Conservation (phyloP, 2,797 vertebrate genomes). For the Mormyrops attenuatus region DNA sequence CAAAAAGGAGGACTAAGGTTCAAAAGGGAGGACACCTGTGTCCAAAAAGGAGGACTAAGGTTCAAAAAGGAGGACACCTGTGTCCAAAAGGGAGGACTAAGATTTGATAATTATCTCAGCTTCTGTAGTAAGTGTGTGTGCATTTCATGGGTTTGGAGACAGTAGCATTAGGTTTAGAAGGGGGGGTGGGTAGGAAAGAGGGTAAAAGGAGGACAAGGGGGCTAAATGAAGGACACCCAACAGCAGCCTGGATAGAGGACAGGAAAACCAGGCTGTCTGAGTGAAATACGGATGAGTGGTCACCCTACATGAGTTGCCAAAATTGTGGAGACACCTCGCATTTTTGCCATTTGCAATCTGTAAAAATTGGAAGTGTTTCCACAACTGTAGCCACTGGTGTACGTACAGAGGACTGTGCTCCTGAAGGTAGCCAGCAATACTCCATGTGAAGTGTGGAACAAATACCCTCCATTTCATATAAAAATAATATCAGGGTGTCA, state of each 20-base stretch:
- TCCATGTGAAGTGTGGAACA: neutral
- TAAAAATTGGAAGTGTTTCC: neutral
- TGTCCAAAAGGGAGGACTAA: no score
- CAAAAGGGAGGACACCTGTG: no score
- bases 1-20: no score
- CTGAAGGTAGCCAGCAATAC: neutral
- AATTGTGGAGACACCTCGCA: neutral
- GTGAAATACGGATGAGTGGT: neutral
- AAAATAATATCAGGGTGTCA: neutral
- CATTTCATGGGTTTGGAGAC: neutral
- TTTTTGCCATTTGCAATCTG: neutral
- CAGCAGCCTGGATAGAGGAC: neutral
- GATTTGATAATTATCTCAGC: neutral
- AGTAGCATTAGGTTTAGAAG: neutral
- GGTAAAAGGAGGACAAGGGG: neutral
- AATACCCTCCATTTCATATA: neutral
- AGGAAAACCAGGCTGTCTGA: neutral
- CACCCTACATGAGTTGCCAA: neutral
- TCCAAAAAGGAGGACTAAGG: no score
- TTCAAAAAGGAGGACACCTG: no score
- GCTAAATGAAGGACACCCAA: neutral
- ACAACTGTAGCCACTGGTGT: neutral
- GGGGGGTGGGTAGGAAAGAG: neutral
- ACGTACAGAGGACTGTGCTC: neutral
- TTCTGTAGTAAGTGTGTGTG: neutral